phyloP scores from a whole-genome alignment of 2,797 vertebrate genomes.

The Pangasius sanitwongsei region DNA sequence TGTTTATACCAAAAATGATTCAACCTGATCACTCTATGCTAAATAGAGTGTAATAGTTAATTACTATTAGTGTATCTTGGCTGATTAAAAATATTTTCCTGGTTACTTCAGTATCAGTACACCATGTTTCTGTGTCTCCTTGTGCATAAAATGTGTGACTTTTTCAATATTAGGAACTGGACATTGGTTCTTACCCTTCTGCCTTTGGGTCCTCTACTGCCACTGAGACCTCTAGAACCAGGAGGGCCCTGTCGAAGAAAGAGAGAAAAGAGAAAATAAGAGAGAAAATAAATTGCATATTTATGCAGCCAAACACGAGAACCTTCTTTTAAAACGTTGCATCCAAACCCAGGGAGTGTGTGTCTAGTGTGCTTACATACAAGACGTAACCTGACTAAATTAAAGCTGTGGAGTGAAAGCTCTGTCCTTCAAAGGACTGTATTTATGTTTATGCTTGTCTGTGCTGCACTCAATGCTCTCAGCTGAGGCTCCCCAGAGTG shows the following conservation, averaged over 20 bases:
- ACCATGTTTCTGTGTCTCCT: neutral
- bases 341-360: slow-evolving; percentile 15
- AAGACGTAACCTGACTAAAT: slow-evolving; percentile 47
- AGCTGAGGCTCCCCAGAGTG: slow-evolving; percentile 27
- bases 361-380: slow-evolving; percentile 37
- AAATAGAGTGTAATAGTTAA: neutral
- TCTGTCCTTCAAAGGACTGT: slow-evolving; percentile 42
- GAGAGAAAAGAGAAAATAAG: slow-evolving; percentile 22
- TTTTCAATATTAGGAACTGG: neutral
- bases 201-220: slow-evolving; percentile 86
- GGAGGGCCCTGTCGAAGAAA: slow-evolving; percentile 79
- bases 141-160: neutral
- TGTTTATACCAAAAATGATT: neutral
- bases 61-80: neutral
- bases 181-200: slow-evolving; percentile 76
- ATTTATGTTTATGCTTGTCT: slow-evolving; percentile 52
- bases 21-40: neutral
- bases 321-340: slow-evolving; percentile 27
- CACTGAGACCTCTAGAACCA: slow-evolving; percentile 80
- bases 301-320: slow-evolving; percentile 19
- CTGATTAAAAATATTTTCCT: slow-evolving; percentile 11
- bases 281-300: slow-evolving; percentile 18
- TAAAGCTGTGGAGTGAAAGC: slow-evolving; percentile 30
- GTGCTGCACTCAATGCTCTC: slow-evolving; percentile 35
- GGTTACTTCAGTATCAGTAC: neutral